Percentiles rank a stretch among this genome's conserved stretches.
phyloP scores from a whole-genome alignment of 2,888 invertebrate genomes.

The Sabatieria punctata region DNA sequence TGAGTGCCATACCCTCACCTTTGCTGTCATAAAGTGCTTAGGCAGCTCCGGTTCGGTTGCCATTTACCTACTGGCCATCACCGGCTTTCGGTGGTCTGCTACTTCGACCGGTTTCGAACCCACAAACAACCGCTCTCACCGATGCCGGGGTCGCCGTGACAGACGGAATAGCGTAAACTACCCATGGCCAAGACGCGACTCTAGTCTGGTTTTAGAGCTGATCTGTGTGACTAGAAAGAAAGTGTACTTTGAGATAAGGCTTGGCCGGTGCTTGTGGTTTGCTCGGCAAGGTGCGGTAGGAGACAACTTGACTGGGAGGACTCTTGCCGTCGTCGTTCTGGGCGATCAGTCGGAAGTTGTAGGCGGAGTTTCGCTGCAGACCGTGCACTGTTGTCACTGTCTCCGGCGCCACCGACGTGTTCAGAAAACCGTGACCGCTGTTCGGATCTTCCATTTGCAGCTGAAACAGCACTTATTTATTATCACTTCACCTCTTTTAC shows the following conservation, averaged over 20 bases:
- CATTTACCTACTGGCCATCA: no score
- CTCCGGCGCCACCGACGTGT: conserved; percentile 60
- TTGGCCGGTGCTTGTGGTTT: conserved; percentile 57
- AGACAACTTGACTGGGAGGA: conserved; percentile 60
- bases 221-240: background rate
- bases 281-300: conserved; percentile 59
- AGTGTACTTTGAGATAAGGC: conserved; percentile 41
- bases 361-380: conserved; percentile 55
- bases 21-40: no score
- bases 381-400: conserved; percentile 49
- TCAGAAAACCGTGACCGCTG: conserved; percentile 55
- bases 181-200: no score
- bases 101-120: no score
- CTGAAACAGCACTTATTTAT: conserved; percentile 7
- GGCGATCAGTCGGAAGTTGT: conserved; percentile 49
- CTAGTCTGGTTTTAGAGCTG: background rate
- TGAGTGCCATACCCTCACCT: no score
- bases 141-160: no score
- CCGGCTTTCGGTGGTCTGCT: no score
- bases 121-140: no score
- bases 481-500: no score
- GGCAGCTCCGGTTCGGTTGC: no score
- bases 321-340: conserved; percentile 67
- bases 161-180: no score
- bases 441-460: conserved; percentile 34